Conservation (phyloP, 2,113 vertebrate genomes). For the Eulemur rufifrons region DNA sequence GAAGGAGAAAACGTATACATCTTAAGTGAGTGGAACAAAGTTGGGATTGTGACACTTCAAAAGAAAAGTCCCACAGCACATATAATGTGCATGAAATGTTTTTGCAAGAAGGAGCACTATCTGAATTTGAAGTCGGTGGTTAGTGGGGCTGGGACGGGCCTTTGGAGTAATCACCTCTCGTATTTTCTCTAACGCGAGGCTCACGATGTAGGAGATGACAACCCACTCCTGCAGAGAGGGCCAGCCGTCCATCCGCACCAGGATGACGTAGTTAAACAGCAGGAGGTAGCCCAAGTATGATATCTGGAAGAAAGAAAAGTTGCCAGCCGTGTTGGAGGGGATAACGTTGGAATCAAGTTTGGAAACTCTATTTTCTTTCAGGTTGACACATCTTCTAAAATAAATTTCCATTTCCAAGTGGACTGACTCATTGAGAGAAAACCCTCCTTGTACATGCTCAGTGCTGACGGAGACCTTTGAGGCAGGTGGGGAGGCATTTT, state of each 20-base stretch:
- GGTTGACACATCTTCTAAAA: neutral
- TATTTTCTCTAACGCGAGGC: conserved; percentile 94
- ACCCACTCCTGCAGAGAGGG: conserved; percentile 95
- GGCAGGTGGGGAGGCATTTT: neutral
- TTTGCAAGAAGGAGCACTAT: neutral
- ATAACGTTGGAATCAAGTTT: rapidly evolving
- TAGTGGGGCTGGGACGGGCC: neutral
- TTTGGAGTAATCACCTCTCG: conserved; percentile 89
- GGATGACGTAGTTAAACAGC: conserved; percentile 97
- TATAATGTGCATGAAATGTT: neutral
- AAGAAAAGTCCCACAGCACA: neutral
- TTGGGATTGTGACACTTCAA: neutral
- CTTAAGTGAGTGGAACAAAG: neutral
- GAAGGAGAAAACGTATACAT: neutral
- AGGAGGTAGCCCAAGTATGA: conserved; percentile 95
- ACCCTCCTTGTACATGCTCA: neutral
- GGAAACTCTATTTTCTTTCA: neutral
- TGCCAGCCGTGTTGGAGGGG: rapidly evolving
- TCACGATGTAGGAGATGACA: conserved; percentile 97
- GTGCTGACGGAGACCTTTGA: neutral
- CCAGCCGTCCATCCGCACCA: conserved; percentile 98
- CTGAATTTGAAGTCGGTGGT: neutral
- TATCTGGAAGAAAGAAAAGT: conserved; percentile 85
- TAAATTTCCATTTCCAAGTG: neutral
- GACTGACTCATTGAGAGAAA: neutral